A percentile compares a stretch with the other conserved stretches of the same genome.
Conservation (phyloP, 2,113 vertebrate species). For the Ptychochromis oligacanthus region DNA sequence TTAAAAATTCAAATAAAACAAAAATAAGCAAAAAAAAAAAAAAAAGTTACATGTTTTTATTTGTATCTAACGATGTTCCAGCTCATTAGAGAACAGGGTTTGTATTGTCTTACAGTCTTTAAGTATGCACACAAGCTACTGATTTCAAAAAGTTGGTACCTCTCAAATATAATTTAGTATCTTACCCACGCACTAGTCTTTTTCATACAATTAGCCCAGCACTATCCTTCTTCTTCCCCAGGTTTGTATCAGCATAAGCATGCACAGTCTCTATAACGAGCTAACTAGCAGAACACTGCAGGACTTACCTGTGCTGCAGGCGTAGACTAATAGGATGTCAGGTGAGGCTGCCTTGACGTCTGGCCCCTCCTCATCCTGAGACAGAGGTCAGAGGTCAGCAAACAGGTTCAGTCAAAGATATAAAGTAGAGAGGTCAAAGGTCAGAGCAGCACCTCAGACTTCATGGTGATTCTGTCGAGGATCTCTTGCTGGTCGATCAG, state of each 20-base stretch:
- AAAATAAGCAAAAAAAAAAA: too few species aligned
- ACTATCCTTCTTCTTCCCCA: too few species aligned
- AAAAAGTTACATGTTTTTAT: too few species aligned
- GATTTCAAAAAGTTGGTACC: background rate
- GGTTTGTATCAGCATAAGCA: background rate
- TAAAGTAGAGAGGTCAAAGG: background rate
- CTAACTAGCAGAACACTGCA: too few species aligned
- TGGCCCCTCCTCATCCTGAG: conserved; percentile 90
- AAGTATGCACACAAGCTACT: background rate
- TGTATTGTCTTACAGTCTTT: background rate
- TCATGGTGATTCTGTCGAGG: conserved; percentile 47
- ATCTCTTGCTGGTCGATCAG: conserved; percentile 38
- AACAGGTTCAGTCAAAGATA: background rate
- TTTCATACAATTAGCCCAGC: too few species aligned
- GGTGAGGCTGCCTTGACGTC: conserved; percentile 93
- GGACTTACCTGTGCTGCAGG: conserved; percentile 65
- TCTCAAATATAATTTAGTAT: background rate
- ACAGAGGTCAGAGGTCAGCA: conserved; percentile 13
- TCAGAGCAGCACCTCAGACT: conserved; percentile 34
- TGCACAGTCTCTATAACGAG: too few species aligned
- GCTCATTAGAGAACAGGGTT: background rate
- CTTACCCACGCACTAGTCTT: background rate
- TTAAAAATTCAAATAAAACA: too few species aligned
- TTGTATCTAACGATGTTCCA: too few species aligned
- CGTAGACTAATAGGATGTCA: conserved; percentile 90